These are phyloP conservation scores for Dryococelus australis DNA, from an alignment of 2,888 invertebrate species.

Conservation along the genomic window DNA sequence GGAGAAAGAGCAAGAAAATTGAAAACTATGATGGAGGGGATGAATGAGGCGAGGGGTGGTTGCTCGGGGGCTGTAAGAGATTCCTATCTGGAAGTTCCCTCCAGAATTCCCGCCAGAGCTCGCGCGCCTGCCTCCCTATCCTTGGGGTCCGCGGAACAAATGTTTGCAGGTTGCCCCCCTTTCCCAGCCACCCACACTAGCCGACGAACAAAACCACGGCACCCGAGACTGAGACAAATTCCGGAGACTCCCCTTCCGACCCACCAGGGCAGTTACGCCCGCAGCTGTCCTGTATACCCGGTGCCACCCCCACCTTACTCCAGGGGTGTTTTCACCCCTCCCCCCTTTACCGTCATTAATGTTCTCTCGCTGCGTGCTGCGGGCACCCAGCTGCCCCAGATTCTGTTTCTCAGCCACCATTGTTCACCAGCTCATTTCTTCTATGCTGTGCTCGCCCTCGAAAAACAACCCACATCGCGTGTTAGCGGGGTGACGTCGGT, in stretches of 20 bases:
- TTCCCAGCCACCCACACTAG: not conserved
- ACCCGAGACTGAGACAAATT: not conserved
- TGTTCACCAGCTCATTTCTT: not conserved
- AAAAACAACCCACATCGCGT: no score
- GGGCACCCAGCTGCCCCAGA: not conserved
- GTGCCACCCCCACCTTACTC: no score
- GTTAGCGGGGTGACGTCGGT: no score
- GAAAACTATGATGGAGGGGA: not conserved
- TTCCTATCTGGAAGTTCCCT: not conserved
- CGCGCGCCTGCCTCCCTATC: not conserved
- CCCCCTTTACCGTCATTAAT: no score
- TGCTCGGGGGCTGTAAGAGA: not conserved
- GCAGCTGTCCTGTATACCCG: not conserved
- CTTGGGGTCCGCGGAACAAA: not conserved
- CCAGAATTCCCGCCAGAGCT: not conserved
- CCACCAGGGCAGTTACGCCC: slow-evolving; percentile 3
- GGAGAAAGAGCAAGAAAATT: not conserved
- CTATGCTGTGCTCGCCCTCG: no score
- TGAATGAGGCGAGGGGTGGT: not conserved
- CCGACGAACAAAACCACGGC: no score
- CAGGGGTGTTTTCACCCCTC: not conserved
- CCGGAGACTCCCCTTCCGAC: not conserved
- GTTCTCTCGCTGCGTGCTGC: not conserved
- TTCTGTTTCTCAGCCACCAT: not conserved
- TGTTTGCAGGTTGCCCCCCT: not conserved